Percentiles rank a stretch among this genome's conserved stretches.
Conservation (phyloP, 92 coral and sea anemone genomes). For the Porites rus region DNA sequence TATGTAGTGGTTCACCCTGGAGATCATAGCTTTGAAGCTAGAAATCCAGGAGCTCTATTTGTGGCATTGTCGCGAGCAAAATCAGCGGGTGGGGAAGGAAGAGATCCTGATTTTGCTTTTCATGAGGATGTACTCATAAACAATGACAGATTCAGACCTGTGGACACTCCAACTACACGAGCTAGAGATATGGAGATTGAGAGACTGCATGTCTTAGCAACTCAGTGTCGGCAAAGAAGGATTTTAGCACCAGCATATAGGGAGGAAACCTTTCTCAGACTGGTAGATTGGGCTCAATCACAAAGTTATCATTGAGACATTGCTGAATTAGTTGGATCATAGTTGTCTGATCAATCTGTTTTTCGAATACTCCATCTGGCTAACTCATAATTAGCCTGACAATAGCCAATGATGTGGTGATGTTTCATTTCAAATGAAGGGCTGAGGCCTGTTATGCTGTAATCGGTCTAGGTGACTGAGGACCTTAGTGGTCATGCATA, state of each 20-base stretch:
- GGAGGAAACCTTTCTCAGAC: slow-evolving; percentile 34
- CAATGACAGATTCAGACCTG: slow-evolving; percentile 21
- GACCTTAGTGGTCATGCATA: no score
- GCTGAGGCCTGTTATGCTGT: no score
- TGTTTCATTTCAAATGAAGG: no score
- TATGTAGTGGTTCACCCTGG: slow-evolving; percentile 40
- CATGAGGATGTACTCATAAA: not conserved
- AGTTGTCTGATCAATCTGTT: no score
- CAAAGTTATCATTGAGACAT: no score
- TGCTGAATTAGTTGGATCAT: no score
- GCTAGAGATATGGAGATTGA: slow-evolving; percentile 19
- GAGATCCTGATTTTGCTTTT: slow-evolving; percentile 56
- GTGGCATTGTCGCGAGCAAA: slow-evolving; percentile 54
- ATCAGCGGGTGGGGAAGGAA: slow-evolving; percentile 37
- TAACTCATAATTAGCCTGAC: no score
- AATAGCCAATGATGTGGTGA: no score
- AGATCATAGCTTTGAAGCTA: slow-evolving; percentile 36
- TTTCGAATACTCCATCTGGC: no score
- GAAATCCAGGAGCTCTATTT: slow-evolving; percentile 51
- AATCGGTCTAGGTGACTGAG: no score
- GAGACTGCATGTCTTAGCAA: not conserved
- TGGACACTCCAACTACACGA: slow-evolving; percentile 48
- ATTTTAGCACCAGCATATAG: slow-evolving; percentile 29
- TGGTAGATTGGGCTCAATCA: slow-evolving; percentile 50
- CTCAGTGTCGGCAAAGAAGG: slow-evolving; percentile 15